Evolutionary conservation across 2,888 invertebrate genomes (phyloP), one percentile per base, ranked within the genome.

Genomic region (Thalpophila matura): DNA sequence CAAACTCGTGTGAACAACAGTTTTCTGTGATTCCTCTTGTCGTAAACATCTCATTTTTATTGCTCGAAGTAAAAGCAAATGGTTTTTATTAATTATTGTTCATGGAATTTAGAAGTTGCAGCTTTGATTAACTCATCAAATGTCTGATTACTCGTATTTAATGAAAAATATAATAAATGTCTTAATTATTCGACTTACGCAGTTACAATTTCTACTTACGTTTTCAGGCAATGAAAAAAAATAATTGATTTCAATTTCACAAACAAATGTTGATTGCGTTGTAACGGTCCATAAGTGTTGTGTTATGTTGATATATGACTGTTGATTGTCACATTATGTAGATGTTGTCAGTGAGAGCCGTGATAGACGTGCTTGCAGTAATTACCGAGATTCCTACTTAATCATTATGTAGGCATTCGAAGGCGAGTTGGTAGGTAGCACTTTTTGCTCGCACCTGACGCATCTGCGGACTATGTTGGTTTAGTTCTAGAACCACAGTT

Each of bases 261-360:
- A 61, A 45, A 68, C 40, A 63, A 64, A 68, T 64, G 58, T 37
- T 35, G 26, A 56, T 69, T 62, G 58, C 65, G 40, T 73, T 62
- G 78, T 74, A 75, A 79, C 82, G 82, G 70, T 80, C 77, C 64
- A 82, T 78, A 77, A 73, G 71, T 71, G 69, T 64, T 59, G 64
- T 26, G 81, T 70, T 74, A 81, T 81, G 82, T 70, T 72, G 68
- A 71, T 72, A 18, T 70, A 71, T 64, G 71, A 68, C 45, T 74
- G 68, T 60, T 81, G 77, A 84, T 76, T 79, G 82, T 76, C 74
- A 61, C 77, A 71, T 84, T 86, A 86, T 85, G 84, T 58, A 77
- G 71, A 86, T 86, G 49, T 43, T 75, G 62, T 46, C 66, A 70
- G 79, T 74, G 82, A 83, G 81, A 84, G 82, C 73, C 58, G 66